Evolutionary conservation across 2,113 vertebrate species (phyloP), one percentile per base, ranked within the genome.

Genomic region (Nicator chloris): DNA sequence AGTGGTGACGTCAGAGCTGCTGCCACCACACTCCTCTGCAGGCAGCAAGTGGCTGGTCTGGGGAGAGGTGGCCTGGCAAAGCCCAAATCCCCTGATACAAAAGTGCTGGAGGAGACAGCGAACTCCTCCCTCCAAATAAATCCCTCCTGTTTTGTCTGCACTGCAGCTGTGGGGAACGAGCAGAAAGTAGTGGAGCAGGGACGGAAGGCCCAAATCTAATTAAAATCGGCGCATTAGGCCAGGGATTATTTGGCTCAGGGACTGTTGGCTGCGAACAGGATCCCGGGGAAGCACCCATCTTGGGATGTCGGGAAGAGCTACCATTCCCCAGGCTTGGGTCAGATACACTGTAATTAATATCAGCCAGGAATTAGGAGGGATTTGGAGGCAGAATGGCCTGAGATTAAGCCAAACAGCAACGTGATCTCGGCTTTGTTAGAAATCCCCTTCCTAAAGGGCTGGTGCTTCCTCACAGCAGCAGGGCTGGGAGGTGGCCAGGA

Each of bases 371-470:
- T 94, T 93, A 93, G 72, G 53, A 42, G 47, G 95, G 76, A 91
- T 94, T 97, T 93, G 86, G 76, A 90, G 51, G 22, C 39, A 81
- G 91, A 95, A 88, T 59, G 72, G 72, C 69, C 83, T 70, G 49
- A 54, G 60, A 75, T 69, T 76, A 80, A 59, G 47, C 31, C 47
- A 59, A 84, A 78, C 23, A 81, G 86, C 92, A 88, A 65, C 0
- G 8, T 49, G 86, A 93, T 73, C 79, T 92, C 75, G 35, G 86
- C 47, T 81, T 70, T 23, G 23, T 71, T 30, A 56, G 57, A 60
- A 72, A 76, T 51, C 23, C 17, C 53, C 66, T 69, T 75, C 51
- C 66, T 71, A 27, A 78, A 59, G 9, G 49, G 23, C 12, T 0
- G 0, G 7, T 11, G 39, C 15, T 53, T 24, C 50, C 54, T 78